phyloP scores from a whole-genome alignment of 92 coral and sea anemone genomes.

The Palythoa caribaeorum region DNA sequence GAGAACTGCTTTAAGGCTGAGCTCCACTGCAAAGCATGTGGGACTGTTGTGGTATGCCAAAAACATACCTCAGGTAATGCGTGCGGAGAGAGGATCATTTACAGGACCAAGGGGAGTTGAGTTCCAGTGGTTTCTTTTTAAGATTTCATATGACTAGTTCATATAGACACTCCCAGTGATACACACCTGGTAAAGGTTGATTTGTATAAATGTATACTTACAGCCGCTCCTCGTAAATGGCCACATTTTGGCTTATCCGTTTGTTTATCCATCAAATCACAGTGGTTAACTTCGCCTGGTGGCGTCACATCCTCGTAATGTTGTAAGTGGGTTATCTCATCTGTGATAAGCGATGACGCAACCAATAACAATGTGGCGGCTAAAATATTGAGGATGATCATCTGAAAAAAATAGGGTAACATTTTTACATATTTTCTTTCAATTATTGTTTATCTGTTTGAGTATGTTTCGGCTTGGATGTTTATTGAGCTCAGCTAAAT shows the following conservation, averaged over 20 bases:
- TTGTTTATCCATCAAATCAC: slow-evolving; percentile 35
- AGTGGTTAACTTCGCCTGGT: slow-evolving; percentile 37
- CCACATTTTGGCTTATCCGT: slow-evolving; percentile 54
- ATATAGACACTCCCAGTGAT: too few species aligned
- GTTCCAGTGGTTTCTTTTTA: too few species aligned
- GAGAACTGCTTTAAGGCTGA: too few species aligned
- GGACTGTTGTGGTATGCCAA: too few species aligned
- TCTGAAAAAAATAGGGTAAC: slow-evolving; percentile 29
- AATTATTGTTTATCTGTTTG: neutral
- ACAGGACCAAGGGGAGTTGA: too few species aligned
- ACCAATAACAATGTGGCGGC: slow-evolving; percentile 45
- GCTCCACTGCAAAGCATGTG: too few species aligned
- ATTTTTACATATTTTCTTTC: neutral
- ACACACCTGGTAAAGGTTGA: neutral
- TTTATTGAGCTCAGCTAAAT: too few species aligned
- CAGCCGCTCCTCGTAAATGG: slow-evolving; percentile 56
- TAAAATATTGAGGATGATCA: slow-evolving; percentile 37
- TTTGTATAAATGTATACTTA: neutral
- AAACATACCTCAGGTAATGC: too few species aligned
- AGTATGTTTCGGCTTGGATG: neutral
- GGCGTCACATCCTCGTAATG: slow-evolving; percentile 32
- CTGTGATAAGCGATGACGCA: slow-evolving; percentile 47
- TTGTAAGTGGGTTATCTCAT: slow-evolving; percentile 52
- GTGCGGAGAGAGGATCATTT: too few species aligned
- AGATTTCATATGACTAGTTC: too few species aligned